Percentiles rank a stretch among this genome's conserved stretches.
phyloP scores from a whole-genome alignment of 2,113 vertebrate species.

The Lagopus muta region DNA sequence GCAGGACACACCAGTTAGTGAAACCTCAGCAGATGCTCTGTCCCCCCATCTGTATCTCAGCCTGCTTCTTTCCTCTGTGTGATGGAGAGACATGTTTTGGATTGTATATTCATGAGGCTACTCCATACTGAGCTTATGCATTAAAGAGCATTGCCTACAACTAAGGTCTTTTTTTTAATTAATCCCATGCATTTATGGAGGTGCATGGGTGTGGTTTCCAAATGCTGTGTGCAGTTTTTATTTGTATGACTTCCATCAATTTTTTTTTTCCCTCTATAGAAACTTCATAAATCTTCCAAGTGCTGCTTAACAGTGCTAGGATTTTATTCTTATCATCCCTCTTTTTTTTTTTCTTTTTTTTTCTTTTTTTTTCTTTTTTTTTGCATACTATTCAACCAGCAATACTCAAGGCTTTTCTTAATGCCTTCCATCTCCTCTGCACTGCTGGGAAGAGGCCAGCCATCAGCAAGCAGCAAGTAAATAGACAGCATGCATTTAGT shows the following conservation, averaged over 20 bases:
- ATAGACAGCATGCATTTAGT: slow-evolving; percentile 10
- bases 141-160: neutral
- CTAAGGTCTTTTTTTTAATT: neutral
- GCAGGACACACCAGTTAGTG: neutral
- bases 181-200: neutral
- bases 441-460: slow-evolving; percentile 37
- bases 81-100: neutral
- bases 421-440: slow-evolving; percentile 54
- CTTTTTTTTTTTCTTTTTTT: neutral
- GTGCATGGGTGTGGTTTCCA: neutral
- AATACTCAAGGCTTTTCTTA: slow-evolving; percentile 53
- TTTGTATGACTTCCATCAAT: neutral
- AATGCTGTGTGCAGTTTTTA: neutral
- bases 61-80: neutral
- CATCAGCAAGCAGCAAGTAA: slow-evolving; percentile 45
- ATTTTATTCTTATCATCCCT: slow-evolving; percentile 31
- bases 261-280: neutral
- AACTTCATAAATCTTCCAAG: slow-evolving; percentile 24
- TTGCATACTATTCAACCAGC: slow-evolving; percentile 15
- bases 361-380: neutral
- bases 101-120: neutral
- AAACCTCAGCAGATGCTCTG: neutral
- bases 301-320: neutral
- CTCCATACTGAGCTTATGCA: neutral
- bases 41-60: neutral